phyloP scores from a whole-genome alignment of 2,113 vertebrate species.

The Petromus typicus region DNA sequence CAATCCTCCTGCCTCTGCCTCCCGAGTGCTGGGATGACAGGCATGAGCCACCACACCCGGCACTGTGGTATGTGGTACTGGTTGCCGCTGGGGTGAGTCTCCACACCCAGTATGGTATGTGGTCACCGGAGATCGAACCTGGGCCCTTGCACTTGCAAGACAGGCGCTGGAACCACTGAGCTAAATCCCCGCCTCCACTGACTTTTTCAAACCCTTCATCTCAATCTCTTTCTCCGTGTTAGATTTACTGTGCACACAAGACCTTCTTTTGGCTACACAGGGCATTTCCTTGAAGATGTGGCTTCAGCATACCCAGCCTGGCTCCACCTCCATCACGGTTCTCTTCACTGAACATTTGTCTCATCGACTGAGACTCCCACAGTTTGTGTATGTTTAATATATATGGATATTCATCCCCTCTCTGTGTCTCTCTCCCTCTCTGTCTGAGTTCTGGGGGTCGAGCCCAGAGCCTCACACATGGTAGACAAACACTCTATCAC shows the following conservation, averaged over 20 bases:
- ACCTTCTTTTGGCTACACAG: neutral
- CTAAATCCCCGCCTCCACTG: no score
- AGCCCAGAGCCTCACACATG: neutral
- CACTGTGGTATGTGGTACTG: no score
- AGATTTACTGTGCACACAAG: neutral
- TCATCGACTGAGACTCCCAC: neutral
- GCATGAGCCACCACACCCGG: no score
- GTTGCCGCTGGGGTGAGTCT: no score
- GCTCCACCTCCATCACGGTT: neutral
- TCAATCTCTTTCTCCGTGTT: neutral
- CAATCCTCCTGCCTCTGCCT: no score
- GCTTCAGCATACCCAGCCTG: neutral
- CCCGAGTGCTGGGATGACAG: no score
- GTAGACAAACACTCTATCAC: neutral
- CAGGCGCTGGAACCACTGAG: no score
- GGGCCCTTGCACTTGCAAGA: no score
- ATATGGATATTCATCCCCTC: neutral
- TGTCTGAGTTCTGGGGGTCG: neutral
- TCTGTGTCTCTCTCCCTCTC: neutral
- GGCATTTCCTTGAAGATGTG: conserved; percentile 28
- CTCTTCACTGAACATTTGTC: neutral
- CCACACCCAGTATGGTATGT: no score
- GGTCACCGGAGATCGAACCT: no score
- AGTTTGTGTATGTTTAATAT: neutral
- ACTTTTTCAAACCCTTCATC: neutral